Percentiles rank a stretch among this genome's conserved stretches.
Evolutionary conservation across 2,888 invertebrate species (phyloP).

Genomic region (Polylopha cassiicola): DNA sequence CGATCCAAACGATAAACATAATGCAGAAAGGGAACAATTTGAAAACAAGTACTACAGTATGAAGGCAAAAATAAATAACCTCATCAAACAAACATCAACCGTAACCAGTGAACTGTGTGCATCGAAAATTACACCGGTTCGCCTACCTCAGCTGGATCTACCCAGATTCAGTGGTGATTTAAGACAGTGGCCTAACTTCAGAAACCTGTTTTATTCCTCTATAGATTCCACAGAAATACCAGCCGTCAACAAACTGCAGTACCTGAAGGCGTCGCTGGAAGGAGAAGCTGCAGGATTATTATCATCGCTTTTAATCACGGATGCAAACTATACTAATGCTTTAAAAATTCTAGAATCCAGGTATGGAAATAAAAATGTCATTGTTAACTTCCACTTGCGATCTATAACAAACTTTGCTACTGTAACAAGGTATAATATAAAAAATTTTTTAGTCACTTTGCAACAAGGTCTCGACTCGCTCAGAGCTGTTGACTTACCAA

Average conservation of each 20-base stretch:
- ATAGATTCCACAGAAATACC: neutral
- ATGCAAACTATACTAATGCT: neutral
- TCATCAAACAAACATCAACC: too few species aligned
- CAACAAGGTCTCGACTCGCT: conserved; percentile 17
- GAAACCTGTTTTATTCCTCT: neutral
- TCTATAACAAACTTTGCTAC: neutral
- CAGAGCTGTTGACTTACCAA: conserved; percentile 1
- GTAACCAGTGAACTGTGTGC: too few species aligned
- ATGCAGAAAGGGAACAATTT: too few species aligned
- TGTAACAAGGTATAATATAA: neutral
- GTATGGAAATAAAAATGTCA: conserved; percentile 2
- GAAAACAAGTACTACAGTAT: too few species aligned
- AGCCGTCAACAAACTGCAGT: neutral
- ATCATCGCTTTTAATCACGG: neutral
- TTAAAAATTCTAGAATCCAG: neutral
- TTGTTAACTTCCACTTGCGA: neutral
- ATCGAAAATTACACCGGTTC: too few species aligned
- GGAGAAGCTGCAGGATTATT: neutral
- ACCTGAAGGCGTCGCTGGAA: neutral
- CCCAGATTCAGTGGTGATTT: neutral
- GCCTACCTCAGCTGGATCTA: neutral
- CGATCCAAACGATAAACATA: too few species aligned
- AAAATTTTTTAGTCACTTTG: conserved; percentile 4
- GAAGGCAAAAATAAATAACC: too few species aligned
- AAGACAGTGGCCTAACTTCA: neutral